Evolutionary conservation across 2,888 invertebrate species (phyloP).

Genomic region (Argyra leucocephala): DNA sequence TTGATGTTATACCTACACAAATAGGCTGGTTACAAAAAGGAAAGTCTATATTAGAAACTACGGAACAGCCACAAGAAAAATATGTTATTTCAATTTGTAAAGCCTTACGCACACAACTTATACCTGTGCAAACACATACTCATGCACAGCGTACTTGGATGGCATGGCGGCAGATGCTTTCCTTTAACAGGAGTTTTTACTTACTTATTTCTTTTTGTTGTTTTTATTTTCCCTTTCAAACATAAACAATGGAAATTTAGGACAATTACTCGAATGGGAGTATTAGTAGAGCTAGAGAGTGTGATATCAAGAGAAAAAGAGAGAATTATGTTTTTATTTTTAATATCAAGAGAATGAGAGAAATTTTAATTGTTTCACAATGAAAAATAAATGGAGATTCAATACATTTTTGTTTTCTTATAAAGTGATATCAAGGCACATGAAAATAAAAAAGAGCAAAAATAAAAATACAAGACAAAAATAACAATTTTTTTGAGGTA

Average conservation of each 20-base stretch:
- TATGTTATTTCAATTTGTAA: not conserved
- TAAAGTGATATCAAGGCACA: not conserved
- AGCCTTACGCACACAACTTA: not conserved
- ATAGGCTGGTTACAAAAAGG: not conserved
- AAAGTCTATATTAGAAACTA: not conserved
- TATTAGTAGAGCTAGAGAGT: not conserved
- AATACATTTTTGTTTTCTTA: not conserved
- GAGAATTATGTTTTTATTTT: too few relatives aligned
- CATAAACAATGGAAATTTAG: conserved; percentile 1
- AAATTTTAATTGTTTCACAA: not conserved
- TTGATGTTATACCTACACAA: not conserved
- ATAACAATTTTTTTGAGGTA: not conserved
- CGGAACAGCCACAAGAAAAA: not conserved
- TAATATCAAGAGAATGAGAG: not conserved
- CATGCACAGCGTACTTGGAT: not conserved
- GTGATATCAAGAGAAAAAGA: not conserved
- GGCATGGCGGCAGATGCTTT: not conserved
- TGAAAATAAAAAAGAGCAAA: not conserved
- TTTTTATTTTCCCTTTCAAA: not conserved
- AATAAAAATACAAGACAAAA: not conserved
- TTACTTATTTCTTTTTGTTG: not conserved
- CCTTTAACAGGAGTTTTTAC: not conserved
- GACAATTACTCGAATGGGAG: not conserved
- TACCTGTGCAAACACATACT: not conserved
- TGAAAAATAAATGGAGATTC: not conserved